phyloP scores from a whole-genome alignment of 2,797 vertebrate genomes.

The Leptodon cayanensis region DNA sequence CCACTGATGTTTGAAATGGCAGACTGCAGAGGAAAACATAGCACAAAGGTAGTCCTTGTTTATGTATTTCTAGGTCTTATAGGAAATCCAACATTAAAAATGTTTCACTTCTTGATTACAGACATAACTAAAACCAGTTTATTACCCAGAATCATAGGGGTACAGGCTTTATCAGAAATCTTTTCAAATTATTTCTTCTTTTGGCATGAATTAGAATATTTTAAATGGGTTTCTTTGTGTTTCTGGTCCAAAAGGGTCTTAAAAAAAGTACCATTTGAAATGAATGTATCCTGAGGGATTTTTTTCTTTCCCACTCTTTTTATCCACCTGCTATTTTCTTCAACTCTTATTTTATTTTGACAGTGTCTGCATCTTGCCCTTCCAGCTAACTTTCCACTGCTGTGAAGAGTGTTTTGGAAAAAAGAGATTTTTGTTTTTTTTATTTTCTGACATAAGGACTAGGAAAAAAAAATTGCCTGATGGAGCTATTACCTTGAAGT shows the following conservation, averaged over 20 bases:
- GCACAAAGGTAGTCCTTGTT: not conserved
- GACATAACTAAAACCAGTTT: not conserved
- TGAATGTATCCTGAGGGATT: not conserved
- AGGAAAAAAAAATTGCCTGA: constrained; percentile 27
- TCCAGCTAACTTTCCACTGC: not conserved
- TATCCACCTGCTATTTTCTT: not conserved
- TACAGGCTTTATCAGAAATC: not conserved
- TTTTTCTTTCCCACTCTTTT: not conserved
- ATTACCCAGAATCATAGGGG: not conserved
- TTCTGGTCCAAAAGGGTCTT: not conserved
- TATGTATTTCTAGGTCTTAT: not conserved
- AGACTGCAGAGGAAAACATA: not conserved
- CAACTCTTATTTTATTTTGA: constrained; percentile 12
- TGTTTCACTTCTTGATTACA: not conserved
- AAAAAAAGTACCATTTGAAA: not conserved
- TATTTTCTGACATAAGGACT: constrained; percentile 17
- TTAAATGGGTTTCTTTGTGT: not conserved
- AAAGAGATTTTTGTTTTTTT: not conserved
- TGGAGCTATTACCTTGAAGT: constrained; percentile 56
- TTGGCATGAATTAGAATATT: not conserved
- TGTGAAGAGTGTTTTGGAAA: constrained; percentile 20
- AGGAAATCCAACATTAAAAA: not conserved
- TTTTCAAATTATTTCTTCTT: not conserved
- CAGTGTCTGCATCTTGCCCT: not conserved
- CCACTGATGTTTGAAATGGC: not conserved